Evolutionary conservation across 2,113 vertebrate genomes (phyloP).

Genomic region (Eulacestoma nigropectus): DNA sequence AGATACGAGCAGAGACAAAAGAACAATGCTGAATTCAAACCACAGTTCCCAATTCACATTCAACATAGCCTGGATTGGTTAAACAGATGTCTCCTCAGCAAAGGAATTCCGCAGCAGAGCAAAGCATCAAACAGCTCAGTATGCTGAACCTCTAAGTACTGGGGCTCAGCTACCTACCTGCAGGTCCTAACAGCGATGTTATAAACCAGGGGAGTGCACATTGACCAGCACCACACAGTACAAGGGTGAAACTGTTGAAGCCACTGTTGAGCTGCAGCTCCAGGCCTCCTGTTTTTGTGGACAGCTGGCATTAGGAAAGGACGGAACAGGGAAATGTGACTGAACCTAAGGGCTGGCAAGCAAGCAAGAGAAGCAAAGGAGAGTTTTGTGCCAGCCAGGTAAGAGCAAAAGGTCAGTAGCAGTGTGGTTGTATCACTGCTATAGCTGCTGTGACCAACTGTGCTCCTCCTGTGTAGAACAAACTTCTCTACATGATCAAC

Average conservation of each 20-base stretch:
- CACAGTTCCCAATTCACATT: background rate
- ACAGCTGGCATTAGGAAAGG: background rate
- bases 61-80: background rate
- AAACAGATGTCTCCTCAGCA: background rate
- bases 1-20: background rate
- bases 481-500: background rate
- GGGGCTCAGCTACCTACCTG: background rate
- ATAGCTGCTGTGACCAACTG: background rate
- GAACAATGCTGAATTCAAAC: background rate
- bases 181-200: background rate
- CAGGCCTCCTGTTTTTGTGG: background rate
- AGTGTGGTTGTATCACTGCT: background rate
- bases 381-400: background rate
- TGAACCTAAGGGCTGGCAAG: background rate
- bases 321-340: background rate
- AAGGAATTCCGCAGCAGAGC: background rate
- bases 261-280: background rate
- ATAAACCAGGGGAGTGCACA: background rate
- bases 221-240: background rate
- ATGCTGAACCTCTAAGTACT: background rate
- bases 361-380: fast-evolving
- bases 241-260: background rate
- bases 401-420: background rate
- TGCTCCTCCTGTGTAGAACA: background rate
- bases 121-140: background rate